These are phyloP conservation scores for Aphelocoma coerulescens DNA, from an alignment of 2,113 vertebrate genomes.

Conservation along the genomic window DNA sequence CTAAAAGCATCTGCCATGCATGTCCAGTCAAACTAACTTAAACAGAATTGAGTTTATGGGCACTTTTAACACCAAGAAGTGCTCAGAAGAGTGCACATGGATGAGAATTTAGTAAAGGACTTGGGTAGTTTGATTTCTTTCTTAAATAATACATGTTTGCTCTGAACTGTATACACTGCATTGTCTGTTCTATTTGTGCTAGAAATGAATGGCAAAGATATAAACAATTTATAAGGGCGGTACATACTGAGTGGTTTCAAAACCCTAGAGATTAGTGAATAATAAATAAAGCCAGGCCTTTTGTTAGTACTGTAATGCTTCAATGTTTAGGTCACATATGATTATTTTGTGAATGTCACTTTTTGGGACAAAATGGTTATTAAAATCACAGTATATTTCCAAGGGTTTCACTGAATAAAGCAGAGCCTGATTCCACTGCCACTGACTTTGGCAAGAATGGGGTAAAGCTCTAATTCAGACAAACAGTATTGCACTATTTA, in stretches of 20 bases:
- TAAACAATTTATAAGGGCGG: conserved; percentile 37
- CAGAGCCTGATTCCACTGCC: not conserved
- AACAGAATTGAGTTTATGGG: not conserved
- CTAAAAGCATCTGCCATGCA: not conserved
- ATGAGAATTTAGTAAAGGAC: not conserved
- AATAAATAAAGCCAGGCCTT: not conserved
- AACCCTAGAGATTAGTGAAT: not conserved
- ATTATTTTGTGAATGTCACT: not conserved
- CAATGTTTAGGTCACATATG: not conserved
- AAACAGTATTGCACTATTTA: not conserved
- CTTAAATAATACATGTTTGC: conserved; percentile 8
- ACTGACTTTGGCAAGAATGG: not conserved
- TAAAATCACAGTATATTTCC: not conserved
- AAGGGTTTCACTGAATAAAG: not conserved
- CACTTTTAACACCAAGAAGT: not conserved
- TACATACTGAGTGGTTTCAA: conserved; percentile 3
- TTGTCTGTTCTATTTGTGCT: conserved; percentile 24
- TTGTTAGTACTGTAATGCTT: not conserved
- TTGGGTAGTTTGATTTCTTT: not conserved
- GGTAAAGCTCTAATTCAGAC: not conserved
- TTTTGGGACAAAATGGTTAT: not conserved
- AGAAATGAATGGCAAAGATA: conserved; percentile 29
- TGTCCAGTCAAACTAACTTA: not conserved
- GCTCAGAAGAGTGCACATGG: not conserved
- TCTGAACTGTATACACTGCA: conserved; percentile 9